Conservation (phyloP, 2,888 invertebrate species). For the Eilema caniola region DNA sequence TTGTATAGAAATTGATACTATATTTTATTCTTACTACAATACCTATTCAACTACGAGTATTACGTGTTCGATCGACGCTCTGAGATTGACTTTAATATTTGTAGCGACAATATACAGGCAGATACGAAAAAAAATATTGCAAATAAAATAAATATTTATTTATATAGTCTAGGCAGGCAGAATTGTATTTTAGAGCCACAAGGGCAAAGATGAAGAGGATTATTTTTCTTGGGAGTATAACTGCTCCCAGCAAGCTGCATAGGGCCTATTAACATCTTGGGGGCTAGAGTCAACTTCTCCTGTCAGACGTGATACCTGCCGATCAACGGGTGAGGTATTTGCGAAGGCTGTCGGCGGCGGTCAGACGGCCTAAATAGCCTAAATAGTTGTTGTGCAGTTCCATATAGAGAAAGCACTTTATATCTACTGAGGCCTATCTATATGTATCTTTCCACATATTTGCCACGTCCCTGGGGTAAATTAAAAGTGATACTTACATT, state of each 20-base stretch:
- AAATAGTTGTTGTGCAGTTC: background rate
- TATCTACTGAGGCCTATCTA: background rate
- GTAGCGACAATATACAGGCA: background rate
- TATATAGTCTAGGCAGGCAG: background rate
- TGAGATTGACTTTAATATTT: background rate
- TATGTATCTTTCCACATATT: no score
- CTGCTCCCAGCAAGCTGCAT: background rate
- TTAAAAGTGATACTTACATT: background rate
- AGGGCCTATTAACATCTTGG: no score
- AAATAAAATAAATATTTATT: background rate
- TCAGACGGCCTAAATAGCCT: no score
- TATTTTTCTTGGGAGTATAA: background rate
- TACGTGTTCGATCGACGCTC: background rate
- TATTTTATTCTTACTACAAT: background rate
- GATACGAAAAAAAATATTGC: background rate
- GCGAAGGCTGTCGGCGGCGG: no score
- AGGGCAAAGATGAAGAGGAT: background rate
- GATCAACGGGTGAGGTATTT: background rate
- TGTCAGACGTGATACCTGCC: background rate
- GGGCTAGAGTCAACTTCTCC: no score
- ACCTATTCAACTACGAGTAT: background rate
- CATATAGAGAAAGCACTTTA: background rate
- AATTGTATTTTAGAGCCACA: background rate
- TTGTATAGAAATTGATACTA: constrained; percentile 1
- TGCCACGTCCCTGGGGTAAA: background rate